These are phyloP conservation scores for Florisuga fusca DNA, from an alignment of 2,797 vertebrate genomes.

Conservation along the genomic window DNA sequence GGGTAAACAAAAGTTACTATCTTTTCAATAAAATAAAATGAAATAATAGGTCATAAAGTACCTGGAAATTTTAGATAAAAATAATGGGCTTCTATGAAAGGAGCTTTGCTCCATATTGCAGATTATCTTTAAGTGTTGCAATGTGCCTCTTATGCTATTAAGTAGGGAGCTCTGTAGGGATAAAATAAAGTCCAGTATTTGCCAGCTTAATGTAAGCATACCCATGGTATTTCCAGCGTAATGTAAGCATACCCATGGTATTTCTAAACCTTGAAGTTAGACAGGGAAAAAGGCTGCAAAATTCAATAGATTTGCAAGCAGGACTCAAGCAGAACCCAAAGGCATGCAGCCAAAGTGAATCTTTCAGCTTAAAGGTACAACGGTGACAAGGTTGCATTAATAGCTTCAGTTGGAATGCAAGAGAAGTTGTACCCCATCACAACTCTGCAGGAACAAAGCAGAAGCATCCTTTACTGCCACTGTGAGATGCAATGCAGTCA, in stretches of 20 bases:
- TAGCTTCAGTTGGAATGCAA: background rate
- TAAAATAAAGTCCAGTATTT: background rate
- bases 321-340: background rate
- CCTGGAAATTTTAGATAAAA: conserved; percentile 1
- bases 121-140: background rate
- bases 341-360: background rate
- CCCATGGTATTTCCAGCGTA: background rate
- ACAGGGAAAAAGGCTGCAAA: background rate
- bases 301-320: background rate
- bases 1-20: conserved; percentile 1
- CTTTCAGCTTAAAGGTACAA: background rate
- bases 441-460: background rate
- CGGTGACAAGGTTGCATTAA: background rate
- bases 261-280: background rate
- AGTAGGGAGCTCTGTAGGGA: background rate
- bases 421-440: background rate
- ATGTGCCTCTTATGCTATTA: background rate
- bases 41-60: background rate
- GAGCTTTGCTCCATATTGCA: background rate
- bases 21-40: background rate
- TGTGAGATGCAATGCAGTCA: background rate
- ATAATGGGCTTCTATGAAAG: background rate
- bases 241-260: background rate
- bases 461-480: background rate
- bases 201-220: background rate